phyloP scores from a whole-genome alignment of 2,888 invertebrate species.

The Leptopilina drosophilae region DNA sequence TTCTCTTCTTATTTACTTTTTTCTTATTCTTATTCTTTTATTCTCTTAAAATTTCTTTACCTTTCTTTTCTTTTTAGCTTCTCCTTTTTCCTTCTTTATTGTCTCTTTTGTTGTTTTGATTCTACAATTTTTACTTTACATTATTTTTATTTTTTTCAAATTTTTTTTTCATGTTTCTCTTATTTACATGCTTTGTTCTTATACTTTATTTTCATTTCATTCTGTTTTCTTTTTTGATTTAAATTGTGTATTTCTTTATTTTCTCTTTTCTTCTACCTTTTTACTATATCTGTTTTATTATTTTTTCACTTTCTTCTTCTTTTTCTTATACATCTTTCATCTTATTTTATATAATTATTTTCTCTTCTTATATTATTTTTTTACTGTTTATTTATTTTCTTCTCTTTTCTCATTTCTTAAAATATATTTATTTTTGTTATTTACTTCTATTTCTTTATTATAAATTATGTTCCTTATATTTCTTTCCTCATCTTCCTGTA shows the following conservation, averaged over 20 bases:
- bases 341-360: too few relatives aligned
- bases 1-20: too few relatives aligned
- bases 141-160: slow-evolving; percentile 11
- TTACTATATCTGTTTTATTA: too few relatives aligned
- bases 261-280: too few relatives aligned
- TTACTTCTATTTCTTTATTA: too few relatives aligned
- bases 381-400: slow-evolving; percentile 31
- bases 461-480: too few relatives aligned
- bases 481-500: too few relatives aligned
- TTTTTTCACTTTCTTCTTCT: too few relatives aligned
- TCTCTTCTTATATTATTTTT: too few relatives aligned
- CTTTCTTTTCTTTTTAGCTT: not conserved
- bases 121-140: slow-evolving; percentile 10
- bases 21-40: too few relatives aligned
- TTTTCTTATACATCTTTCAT: not conserved
- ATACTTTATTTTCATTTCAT: not conserved
- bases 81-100: slow-evolving; percentile 35
- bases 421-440: too few relatives aligned
- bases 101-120: not conserved
- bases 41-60: not conserved
- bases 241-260: too few relatives aligned
- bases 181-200: not conserved
- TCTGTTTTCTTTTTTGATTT: slow-evolving; percentile 14
- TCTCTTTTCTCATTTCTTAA: not conserved
- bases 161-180: slow-evolving; percentile 16